Evolutionary conservation across 2,797 vertebrate genomes (phyloP).

Genomic region (Apodemus agrarius): DNA sequence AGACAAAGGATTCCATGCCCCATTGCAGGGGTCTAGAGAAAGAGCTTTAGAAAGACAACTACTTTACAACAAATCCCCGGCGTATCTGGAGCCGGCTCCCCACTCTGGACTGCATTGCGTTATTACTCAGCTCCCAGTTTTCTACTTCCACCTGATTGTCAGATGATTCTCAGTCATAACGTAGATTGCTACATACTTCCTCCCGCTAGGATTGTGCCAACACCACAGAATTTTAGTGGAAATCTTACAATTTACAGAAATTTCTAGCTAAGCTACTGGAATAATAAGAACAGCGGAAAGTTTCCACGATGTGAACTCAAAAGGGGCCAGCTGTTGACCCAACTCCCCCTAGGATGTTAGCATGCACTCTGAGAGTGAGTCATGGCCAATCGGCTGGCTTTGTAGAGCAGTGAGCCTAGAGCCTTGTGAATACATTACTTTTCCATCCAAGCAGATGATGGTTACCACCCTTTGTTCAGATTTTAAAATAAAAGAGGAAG

Average conservation of each 20-base stretch:
- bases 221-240: neutral
- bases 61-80: neutral
- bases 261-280: neutral
- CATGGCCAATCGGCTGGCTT: neutral
- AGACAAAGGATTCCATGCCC: neutral
- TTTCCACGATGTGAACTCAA: neutral
- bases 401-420: too few relatives aligned
- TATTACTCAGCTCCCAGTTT: slow-evolving; percentile 73
- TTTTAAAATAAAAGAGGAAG: neutral
- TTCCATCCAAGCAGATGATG: neutral
- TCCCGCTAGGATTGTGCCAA: neutral
- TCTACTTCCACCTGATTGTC: slow-evolving; percentile 52
- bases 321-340: neutral
- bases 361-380: neutral
- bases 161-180: slow-evolving; percentile 81
- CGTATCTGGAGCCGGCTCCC: neutral
- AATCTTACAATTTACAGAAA: slow-evolving; percentile 10
- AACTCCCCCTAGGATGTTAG: neutral
- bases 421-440: neutral
- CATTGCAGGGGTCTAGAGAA: neutral
- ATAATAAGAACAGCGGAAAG: neutral
- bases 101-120: neutral
- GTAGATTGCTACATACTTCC: slow-evolving; percentile 7
- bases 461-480: neutral
- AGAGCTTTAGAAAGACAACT: neutral